Evolutionary conservation across 2,888 invertebrate genomes (phyloP), one percentile per base, ranked within the genome.

Genomic region (Cantharis flavilabris): DNA sequence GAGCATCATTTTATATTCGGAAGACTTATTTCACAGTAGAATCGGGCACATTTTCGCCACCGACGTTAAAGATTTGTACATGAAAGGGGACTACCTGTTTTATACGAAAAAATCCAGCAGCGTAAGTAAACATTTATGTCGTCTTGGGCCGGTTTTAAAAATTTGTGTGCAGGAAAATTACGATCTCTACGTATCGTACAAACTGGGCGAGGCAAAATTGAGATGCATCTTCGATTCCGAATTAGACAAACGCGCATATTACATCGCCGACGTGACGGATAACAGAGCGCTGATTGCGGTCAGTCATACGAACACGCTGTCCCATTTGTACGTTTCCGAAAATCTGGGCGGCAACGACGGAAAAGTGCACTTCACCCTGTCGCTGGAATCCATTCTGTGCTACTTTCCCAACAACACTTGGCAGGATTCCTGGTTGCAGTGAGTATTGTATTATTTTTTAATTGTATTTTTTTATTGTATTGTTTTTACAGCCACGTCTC

Each of bases 71-170:
- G 96, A 97, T 86, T 96, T 97, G 87, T 94, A 94, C 85, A 91
- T 96, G 33, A 94, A 93, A 85, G 95, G 94, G 14, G 95, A 96
- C 83, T 97, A 94, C 87, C 93, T 96, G 92, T 97, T 97, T 88
- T 96, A 94, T 0, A 94, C 95, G 0, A 93, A 92, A 85, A 92
- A 92, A 85, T 88, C 88, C 67, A 90, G 89, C 81, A 90, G 91
- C 89, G 94, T 94, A 85, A 90, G 30, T 70, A 26, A 62, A 9
- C 20, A 62, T 23, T 26, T 20, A 62, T 72, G 23, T 18, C 28
- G 9, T 62, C 69, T 63, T 62, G 49, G 49, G 9, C 49, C n/a
- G n/a, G 49, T n/a, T 49, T 49, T 49, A 49, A 33, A 26, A 70
- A 18, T 20, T 11, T 67, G 16, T 63, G 1, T 84, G 76, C 83